Conservation (phyloP, 2,797 vertebrate species). For the Sebastes hubbsi region DNA sequence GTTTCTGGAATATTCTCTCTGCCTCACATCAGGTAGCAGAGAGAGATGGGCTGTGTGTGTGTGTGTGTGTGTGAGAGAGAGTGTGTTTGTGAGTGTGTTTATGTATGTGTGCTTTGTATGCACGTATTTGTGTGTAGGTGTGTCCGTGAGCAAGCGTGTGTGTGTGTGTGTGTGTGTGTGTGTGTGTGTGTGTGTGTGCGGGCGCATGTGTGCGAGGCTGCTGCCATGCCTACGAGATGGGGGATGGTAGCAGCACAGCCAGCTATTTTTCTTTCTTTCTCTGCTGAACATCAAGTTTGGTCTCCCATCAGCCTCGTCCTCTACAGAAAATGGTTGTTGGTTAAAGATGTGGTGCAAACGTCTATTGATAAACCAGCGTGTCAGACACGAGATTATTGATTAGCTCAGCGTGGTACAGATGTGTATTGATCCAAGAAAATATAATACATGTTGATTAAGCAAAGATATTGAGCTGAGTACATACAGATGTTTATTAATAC, state of each 20-base stretch:
- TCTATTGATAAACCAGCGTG: conserved; percentile 5
- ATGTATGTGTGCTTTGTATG: conserved; percentile 22
- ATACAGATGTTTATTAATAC: neutral
- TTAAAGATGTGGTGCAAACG: conserved; percentile 27
- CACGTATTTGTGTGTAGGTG: conserved; percentile 40
- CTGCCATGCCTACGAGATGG: conserved; percentile 79
- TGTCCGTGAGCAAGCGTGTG: conserved; percentile 23
- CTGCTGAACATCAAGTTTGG: conserved; percentile 80
- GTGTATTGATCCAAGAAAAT: conserved; percentile 35
- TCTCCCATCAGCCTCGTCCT: conserved; percentile 68
- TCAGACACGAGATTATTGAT: conserved; percentile 27
- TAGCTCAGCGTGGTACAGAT: neutral
- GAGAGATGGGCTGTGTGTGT: conserved; percentile 57
- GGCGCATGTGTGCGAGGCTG: conserved; percentile 65
- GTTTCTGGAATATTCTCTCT: conserved; percentile 77
- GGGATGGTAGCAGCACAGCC: conserved; percentile 78
- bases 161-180: conserved; percentile 30
- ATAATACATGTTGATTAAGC: neutral
- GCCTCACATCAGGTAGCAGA: conserved; percentile 76
- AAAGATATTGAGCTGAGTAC: neutral
- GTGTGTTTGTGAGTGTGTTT: conserved; percentile 10
- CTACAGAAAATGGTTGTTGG: conserved; percentile 42
- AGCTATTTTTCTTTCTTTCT: conserved; percentile 79
- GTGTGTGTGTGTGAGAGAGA: neutral
- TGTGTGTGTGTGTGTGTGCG: conserved; percentile 49